phyloP scores from a whole-genome alignment of 2,797 vertebrate genomes.

The Catamblyrhynchus diadema region DNA sequence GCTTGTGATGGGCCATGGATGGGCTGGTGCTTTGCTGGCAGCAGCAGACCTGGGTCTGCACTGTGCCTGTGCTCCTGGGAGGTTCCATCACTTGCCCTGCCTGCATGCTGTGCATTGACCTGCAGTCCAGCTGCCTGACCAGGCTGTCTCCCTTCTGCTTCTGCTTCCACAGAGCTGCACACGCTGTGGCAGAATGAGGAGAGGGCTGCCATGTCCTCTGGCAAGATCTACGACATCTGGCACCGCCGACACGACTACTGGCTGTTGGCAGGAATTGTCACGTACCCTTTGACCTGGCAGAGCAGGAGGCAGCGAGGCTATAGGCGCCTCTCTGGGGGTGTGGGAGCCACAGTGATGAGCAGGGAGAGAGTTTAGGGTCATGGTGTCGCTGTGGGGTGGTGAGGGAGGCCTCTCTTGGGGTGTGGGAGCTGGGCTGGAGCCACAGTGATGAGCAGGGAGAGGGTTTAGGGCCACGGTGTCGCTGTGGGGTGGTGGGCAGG shows the following conservation, averaged over 20 bases:
- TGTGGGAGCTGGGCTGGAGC: too few species aligned
- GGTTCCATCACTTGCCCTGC: accelerated
- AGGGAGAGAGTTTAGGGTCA: too few species aligned
- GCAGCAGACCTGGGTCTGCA: accelerated
- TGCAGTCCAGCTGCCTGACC: background rate
- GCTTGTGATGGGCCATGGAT: accelerated
- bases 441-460: background rate
- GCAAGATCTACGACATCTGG: constrained; percentile 98
- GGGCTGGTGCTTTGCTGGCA: background rate
- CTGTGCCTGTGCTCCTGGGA: background rate
- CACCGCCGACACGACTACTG: constrained; percentile 98
- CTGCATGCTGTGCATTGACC: accelerated
- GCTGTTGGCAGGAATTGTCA: constrained; percentile 96
- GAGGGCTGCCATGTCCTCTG: constrained; percentile 89
- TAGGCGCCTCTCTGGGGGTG: too few species aligned
- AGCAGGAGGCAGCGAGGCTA: background rate
- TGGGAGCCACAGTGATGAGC: too few species aligned
- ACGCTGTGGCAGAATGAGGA: constrained; percentile 98
- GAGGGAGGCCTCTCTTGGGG: too few species aligned
- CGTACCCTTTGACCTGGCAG: constrained; percentile 84
- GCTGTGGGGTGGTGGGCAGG: accelerated
- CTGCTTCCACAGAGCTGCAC: constrained; percentile 85
- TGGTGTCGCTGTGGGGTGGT: too few species aligned
- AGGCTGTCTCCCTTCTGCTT: background rate
- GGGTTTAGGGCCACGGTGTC: accelerated